Evolutionary conservation across 2,888 invertebrate species (phyloP).

Genomic region (Parthenolecanium corni): DNA sequence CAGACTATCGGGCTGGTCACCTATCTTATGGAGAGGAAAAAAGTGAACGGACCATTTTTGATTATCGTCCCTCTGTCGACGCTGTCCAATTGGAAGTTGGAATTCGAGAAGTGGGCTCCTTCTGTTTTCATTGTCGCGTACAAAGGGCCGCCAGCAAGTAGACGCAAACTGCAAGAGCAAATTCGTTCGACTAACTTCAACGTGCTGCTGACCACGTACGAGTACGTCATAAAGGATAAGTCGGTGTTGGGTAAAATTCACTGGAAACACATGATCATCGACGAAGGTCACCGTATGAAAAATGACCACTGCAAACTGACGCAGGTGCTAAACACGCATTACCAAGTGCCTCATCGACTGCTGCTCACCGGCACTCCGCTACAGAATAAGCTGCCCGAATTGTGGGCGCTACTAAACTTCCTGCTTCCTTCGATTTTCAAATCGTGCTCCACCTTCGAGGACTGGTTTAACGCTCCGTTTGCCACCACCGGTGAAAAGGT

Average conservation of each 20-base stretch:
- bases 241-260: constrained; percentile 85
- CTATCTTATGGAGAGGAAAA: constrained; percentile 95
- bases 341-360: constrained; percentile 87
- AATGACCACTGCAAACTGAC: constrained; percentile 99
- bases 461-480: constrained; percentile 99
- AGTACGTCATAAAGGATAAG: constrained; percentile 98
- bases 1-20: constrained; percentile 96
- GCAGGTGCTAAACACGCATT: constrained; percentile 92
- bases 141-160: constrained; percentile 82
- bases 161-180: constrained; percentile 71
- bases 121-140: constrained; percentile 79
- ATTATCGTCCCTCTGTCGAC: constrained; percentile 98
- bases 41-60: constrained; percentile 92
- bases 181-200: constrained; percentile 92
- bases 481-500: constrained; percentile 98
- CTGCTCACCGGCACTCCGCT: constrained; percentile 95
- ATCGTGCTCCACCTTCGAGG: constrained; percentile 95
- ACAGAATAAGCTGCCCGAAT: constrained; percentile 93
- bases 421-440: constrained; percentile 96
- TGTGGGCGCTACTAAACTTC: constrained; percentile 98
- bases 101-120: constrained; percentile 99
- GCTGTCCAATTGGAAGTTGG: constrained; percentile 95
- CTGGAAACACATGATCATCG: constrained; percentile 99
- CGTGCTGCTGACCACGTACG: constrained; percentile 94
- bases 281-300: constrained; percentile 99